Evolutionary conservation across 2,888 invertebrate species (phyloP).

Genomic region (Lithosia quadra): DNA sequence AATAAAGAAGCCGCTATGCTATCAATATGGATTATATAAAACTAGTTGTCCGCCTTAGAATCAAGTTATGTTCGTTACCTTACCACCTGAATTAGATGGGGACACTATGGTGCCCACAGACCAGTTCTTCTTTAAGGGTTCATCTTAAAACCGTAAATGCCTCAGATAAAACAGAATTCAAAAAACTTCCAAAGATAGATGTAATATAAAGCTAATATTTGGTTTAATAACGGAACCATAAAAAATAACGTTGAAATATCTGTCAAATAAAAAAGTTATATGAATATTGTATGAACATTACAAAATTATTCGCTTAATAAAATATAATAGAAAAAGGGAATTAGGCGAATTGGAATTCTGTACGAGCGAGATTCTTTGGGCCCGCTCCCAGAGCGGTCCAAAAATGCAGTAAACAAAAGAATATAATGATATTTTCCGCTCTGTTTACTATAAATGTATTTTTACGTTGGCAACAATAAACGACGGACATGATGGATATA

Average conservation of each 20-base stretch:
- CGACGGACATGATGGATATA: conserved; percentile 27
- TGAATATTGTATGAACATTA: conserved; percentile 22
- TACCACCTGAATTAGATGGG: too few species aligned
- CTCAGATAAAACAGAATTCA: neutral
- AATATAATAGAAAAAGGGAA: conserved; percentile 46
- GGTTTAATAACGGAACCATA: neutral
- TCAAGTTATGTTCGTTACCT: too few species aligned
- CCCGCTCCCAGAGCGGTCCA: conserved; percentile 28
- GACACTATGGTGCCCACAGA: too few species aligned
- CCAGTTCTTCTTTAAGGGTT: too few species aligned
- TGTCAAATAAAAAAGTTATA: neutral
- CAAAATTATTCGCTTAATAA: conserved; percentile 41
- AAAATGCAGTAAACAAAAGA: conserved; percentile 43
- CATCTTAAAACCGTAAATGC: too few species aligned
- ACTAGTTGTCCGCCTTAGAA: too few species aligned
- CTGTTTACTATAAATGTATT: conserved; percentile 34
- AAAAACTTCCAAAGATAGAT: neutral
- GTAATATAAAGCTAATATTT: neutral
- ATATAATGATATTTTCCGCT: conserved; percentile 44
- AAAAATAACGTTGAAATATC: neutral
- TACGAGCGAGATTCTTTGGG: conserved; percentile 20
- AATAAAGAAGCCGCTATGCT: too few species aligned
- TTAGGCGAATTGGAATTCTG: conserved; percentile 31
- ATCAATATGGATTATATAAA: too few species aligned
- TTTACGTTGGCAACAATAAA: conserved; percentile 37